Conservation (phyloP, 2,113 vertebrate genomes). For the Monarcha castaneiventris region DNA sequence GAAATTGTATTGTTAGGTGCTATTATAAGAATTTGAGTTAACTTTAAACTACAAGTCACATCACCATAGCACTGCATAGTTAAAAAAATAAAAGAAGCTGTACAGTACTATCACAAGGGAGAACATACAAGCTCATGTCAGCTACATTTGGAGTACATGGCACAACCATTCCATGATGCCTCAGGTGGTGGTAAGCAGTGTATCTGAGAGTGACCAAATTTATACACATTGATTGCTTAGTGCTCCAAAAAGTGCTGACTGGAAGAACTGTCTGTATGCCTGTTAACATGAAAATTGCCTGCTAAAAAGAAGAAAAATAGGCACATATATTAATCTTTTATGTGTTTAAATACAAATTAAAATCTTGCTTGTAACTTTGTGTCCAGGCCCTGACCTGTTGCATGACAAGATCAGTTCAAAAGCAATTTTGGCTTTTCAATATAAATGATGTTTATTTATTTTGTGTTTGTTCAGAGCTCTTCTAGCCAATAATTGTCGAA, state of each 20-base stretch:
- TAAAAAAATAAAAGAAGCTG: not conserved
- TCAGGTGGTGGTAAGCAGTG: not conserved
- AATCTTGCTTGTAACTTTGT: not conserved
- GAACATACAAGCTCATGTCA: not conserved
- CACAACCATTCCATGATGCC: not conserved
- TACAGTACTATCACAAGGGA: not conserved
- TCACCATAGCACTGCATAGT: not conserved
- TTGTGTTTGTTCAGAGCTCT: not conserved
- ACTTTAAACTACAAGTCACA: not conserved
- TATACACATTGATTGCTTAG: not conserved
- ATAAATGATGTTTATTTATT: not conserved
- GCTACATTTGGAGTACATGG: not conserved
- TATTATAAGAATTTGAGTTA: not conserved
- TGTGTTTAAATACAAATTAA: not conserved
- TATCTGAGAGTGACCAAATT: not conserved
- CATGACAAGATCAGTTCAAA: not conserved
- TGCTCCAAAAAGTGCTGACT: not conserved
- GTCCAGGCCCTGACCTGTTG: not conserved
- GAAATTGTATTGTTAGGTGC: not conserved
- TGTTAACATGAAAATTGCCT: not conserved
- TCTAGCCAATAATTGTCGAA: not conserved
- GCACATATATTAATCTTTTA: not conserved
- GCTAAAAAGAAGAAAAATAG: not conserved
- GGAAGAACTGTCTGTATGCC: not conserved
- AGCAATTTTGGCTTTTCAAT: fast-evolving